phyloP scores from a whole-genome alignment of 2,888 invertebrate species.

The Cenopis cana region DNA sequence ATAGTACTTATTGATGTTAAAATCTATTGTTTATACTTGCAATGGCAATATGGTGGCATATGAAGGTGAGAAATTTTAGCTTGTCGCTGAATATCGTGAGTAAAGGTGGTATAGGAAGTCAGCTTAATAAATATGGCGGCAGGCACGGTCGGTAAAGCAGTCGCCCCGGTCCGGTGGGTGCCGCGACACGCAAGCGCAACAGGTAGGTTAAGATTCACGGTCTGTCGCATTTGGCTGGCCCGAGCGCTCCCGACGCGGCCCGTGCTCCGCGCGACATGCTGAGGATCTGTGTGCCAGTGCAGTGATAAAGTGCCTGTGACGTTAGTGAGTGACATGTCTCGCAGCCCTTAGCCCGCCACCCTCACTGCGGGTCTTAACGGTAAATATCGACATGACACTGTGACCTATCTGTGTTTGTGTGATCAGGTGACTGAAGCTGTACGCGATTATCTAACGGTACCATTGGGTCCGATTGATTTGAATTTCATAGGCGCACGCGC shows the following conservation, averaged over 20 bases:
- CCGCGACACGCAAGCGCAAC: constrained; percentile 82
- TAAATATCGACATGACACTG: constrained; percentile 75
- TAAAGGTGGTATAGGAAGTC: constrained; percentile 49
- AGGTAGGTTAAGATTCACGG: constrained; percentile 84
- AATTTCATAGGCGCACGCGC: constrained; percentile 54
- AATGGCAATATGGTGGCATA: background rate
- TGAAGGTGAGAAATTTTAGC: too few relatives aligned
- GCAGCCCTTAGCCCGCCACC: constrained; percentile 65
- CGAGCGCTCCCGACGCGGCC: constrained; percentile 76
- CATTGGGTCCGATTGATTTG: constrained; percentile 47
- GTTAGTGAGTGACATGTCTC: constrained; percentile 66
- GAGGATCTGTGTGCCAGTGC: constrained; percentile 74
- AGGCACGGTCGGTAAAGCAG: constrained; percentile 72
- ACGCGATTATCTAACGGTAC: constrained; percentile 49
- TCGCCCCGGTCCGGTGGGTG: constrained; percentile 65
- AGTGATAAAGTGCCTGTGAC: constrained; percentile 72
- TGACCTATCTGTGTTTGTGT: constrained; percentile 74
- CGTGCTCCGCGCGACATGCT: constrained; percentile 69
- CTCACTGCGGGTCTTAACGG: constrained; percentile 78
- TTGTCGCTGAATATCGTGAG: background rate
- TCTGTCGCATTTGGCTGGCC: constrained; percentile 81
- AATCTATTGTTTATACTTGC: background rate
- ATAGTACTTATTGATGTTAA: background rate
- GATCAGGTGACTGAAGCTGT: constrained; percentile 72
- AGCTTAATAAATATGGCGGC: constrained; percentile 69